Evolutionary conservation across 2,797 vertebrate species (phyloP).

Genomic region (Artibeus lituratus): DNA sequence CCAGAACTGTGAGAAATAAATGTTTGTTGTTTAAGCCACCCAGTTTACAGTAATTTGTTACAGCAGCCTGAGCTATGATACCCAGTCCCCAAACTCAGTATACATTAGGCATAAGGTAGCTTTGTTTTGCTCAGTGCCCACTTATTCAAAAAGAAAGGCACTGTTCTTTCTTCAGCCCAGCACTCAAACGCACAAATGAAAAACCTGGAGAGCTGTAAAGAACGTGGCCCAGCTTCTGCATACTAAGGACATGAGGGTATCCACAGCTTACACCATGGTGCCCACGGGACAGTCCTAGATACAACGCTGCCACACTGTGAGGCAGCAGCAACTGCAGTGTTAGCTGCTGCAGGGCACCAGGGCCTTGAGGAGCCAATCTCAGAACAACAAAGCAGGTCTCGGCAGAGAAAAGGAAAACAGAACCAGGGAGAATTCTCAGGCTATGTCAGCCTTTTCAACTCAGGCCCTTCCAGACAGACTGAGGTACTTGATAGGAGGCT

Average conservation of each 20-base stretch:
- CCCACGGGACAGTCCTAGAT: fast-evolving
- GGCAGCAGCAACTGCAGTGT: not conserved
- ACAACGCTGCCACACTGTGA: not conserved
- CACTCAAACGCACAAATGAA: not conserved
- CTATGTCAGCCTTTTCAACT: not conserved
- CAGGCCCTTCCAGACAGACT: not conserved
- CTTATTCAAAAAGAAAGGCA: not conserved
- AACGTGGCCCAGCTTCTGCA: not conserved
- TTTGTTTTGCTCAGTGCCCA: not conserved
- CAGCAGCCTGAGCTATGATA: not conserved
- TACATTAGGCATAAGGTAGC: not conserved
- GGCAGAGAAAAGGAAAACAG: not conserved
- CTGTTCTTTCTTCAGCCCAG: not conserved
- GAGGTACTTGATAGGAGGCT: not conserved
- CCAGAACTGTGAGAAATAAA: not conserved
- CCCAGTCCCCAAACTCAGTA: not conserved
- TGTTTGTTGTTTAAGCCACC: not conserved
- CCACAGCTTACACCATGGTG: fast-evolving
- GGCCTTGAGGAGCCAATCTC: not conserved
- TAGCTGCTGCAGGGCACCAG: no score
- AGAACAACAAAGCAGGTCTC: not conserved
- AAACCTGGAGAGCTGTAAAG: not conserved
- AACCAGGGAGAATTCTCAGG: not conserved
- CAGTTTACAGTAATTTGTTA: not conserved
- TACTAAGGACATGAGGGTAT: fast-evolving